Evolutionary conservation across 2,797 vertebrate genomes (phyloP).

Genomic region (Amniataba percoides): DNA sequence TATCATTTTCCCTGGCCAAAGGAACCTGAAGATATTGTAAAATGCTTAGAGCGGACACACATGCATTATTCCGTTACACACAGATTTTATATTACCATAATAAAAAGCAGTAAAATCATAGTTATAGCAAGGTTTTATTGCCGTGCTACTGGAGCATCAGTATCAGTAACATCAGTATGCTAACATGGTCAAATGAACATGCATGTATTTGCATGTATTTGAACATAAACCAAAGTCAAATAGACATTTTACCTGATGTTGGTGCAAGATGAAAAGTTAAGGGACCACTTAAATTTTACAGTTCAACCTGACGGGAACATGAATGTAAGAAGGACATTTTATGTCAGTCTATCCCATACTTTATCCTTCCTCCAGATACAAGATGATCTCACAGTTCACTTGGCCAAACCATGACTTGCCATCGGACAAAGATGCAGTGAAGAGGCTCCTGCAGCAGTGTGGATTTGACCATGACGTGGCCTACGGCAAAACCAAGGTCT

Average conservation of each 20-base stretch:
- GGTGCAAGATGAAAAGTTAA: neutral
- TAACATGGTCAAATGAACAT: neutral
- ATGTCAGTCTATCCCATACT: neutral
- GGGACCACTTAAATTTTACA: neutral
- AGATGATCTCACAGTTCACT: constrained; percentile 98
- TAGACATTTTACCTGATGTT: neutral
- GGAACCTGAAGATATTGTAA: neutral
- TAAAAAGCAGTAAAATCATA: no score
- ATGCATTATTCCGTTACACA: neutral
- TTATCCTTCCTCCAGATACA: constrained; percentile 87
- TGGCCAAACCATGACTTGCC: constrained; percentile 97
- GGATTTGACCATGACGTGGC: constrained; percentile 94
- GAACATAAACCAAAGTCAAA: neutral
- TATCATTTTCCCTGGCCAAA: neutral
- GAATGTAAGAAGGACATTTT: neutral
- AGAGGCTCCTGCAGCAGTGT: constrained; percentile 90
- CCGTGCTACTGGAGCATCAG: no score
- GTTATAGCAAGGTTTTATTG: no score
- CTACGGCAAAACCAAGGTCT: constrained; percentile 97
- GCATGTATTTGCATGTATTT: no score
- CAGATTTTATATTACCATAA: no score
- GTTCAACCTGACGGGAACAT: neutral
- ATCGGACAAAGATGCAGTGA: constrained; percentile 93
- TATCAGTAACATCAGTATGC: neutral
- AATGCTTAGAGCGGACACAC: no score